These are phyloP conservation scores for Plutella xylostella DNA, from an alignment of 2,888 invertebrate genomes.

Conservation along the genomic window DNA sequence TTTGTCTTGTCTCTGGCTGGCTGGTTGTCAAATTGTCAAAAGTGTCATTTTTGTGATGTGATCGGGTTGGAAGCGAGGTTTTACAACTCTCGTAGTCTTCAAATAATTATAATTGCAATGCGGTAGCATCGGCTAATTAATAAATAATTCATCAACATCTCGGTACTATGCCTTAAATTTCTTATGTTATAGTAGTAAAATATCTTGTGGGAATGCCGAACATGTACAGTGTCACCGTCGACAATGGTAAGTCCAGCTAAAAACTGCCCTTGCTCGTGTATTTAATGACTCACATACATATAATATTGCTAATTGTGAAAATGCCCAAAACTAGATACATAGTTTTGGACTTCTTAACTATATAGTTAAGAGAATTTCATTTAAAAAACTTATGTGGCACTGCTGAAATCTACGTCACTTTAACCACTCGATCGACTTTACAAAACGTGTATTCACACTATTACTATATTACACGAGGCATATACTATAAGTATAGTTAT, in stretches of 20 bases:
- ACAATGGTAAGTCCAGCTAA: conserved; percentile 57
- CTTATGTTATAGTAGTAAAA: conserved; percentile 45
- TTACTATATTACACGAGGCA: too few species aligned
- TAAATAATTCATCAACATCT: conserved; percentile 34
- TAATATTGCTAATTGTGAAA: too few species aligned
- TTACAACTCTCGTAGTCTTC: conserved; percentile 9
- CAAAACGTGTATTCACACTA: too few species aligned
- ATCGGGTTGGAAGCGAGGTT: conserved; percentile 25
- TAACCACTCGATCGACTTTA: too few species aligned
- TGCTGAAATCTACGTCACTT: too few species aligned
- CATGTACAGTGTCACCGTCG: conserved; percentile 52
- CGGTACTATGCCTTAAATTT: conserved; percentile 61
- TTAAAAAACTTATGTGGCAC: too few species aligned
- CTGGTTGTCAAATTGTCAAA: conserved; percentile 1
- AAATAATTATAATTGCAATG: conserved; percentile 41
- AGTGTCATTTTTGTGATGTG: conserved; percentile 39
- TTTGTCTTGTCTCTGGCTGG: conserved; percentile 25
- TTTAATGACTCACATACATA: conserved; percentile 34
- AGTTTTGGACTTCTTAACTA: too few species aligned
- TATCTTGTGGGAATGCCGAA: conserved; percentile 54
- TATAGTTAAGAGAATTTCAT: too few species aligned
- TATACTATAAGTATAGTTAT: too few species aligned
- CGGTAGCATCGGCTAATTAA: conserved; percentile 48
- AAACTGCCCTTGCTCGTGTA: conserved; percentile 33
- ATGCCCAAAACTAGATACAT: too few species aligned